Conservation (phyloP, 2,888 invertebrate genomes). For the Drosophila picticornis region DNA sequence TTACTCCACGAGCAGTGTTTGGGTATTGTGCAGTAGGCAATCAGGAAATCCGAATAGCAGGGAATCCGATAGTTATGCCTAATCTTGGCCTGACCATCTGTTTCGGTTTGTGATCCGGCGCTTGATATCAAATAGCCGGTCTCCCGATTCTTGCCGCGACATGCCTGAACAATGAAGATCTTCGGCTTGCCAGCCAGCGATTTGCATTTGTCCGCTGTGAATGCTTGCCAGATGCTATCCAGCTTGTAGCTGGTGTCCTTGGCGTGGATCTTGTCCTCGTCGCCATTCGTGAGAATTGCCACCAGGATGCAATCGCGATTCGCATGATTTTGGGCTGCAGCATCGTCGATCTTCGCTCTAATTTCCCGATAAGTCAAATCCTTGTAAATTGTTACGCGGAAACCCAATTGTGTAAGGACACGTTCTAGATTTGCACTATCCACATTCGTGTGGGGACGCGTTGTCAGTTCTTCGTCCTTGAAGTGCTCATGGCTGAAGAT, state of each 20-base stretch:
- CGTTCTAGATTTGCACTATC: constrained; percentile 91
- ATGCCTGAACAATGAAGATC: constrained; percentile 92
- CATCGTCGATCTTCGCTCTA: constrained; percentile 88
- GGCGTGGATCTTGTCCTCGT: constrained; percentile 91
- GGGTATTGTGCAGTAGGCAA: constrained; percentile 97
- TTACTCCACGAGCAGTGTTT: constrained; percentile 97
- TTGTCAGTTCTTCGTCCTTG: constrained; percentile 88
- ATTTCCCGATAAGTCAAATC: constrained; percentile 90
- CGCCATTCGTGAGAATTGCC: constrained; percentile 94
- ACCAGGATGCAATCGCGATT: constrained; percentile 93
- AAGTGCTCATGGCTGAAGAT: constrained; percentile 96
- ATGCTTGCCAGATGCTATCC: constrained; percentile 91
- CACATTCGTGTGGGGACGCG: constrained; percentile 93
- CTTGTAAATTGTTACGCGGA: constrained; percentile 88
- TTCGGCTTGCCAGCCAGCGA: constrained; percentile 93
- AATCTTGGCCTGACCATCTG: constrained; percentile 87
- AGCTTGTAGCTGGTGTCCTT: constrained; percentile 93
- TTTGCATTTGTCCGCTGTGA: constrained; percentile 93
- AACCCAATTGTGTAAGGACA: constrained; percentile 89
- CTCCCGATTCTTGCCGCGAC: constrained; percentile 93
- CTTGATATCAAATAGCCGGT: constrained; percentile 87
- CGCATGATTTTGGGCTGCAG: constrained; percentile 90
- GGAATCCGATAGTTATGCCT: constrained; percentile 94
- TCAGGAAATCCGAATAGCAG: constrained; percentile 95
- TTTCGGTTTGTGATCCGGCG: constrained; percentile 86